These are phyloP conservation scores for Teleogryllus oceanicus DNA, from an alignment of 2,888 invertebrate genomes.

Conservation along the genomic window DNA sequence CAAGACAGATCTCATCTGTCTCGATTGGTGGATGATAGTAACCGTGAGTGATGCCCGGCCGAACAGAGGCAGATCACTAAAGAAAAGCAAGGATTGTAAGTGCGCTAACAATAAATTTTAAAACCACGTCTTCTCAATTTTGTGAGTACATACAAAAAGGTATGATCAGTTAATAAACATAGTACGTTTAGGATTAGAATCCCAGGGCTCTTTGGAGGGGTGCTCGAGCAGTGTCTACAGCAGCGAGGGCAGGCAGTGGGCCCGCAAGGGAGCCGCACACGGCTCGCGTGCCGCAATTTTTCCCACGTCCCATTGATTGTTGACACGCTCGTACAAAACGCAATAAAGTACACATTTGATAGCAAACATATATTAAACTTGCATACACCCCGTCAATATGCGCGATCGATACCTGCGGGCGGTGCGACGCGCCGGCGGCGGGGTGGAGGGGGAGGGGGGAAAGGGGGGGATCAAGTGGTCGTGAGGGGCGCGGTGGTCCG, in stretches of 20 bases:
- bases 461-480: neutral
- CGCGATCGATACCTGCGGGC: neutral
- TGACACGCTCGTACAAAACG: slow-evolving; percentile 1
- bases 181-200: too few relatives aligned
- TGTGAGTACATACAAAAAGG: too few relatives aligned
- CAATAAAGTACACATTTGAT: slow-evolving; percentile 18
- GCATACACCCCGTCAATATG: neutral
- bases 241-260: neutral
- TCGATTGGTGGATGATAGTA: too few relatives aligned
- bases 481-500: neutral
- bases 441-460: neutral
- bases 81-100: too few relatives aligned
- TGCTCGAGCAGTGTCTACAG: too few relatives aligned
- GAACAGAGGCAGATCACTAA: too few relatives aligned
- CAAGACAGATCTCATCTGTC: too few relatives aligned
- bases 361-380: slow-evolving; percentile 18
- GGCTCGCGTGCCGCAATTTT: neutral
- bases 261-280: neutral
- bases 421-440: neutral
- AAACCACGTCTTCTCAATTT: too few relatives aligned
- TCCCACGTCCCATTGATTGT: slow-evolving; percentile 1
- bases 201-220: too few relatives aligned
- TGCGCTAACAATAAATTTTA: too few relatives aligned
- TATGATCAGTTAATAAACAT: too few relatives aligned
- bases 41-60: too few relatives aligned